Evolutionary conservation across 2,888 invertebrate species (phyloP).

Genomic region (Acanthosepion pharaonis): DNA sequence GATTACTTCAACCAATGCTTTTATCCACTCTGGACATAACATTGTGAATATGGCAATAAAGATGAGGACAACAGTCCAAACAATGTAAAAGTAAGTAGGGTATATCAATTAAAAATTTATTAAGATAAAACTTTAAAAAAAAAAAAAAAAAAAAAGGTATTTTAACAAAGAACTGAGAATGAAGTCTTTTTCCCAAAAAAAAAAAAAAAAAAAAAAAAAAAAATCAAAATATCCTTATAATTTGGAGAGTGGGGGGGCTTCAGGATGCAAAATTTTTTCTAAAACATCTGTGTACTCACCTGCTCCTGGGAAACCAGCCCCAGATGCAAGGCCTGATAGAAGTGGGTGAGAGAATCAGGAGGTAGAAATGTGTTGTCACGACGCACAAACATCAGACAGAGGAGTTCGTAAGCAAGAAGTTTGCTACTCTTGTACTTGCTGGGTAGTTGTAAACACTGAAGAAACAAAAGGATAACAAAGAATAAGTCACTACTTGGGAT

Average conservation of each 20-base stretch:
- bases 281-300: constrained; percentile 73
- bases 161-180: neutral
- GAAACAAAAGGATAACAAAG: constrained; percentile 51
- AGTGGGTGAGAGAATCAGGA: constrained; percentile 85
- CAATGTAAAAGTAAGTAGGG: too few relatives aligned
- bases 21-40: too few relatives aligned
- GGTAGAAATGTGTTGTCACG: constrained; percentile 84
- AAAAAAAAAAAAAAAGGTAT: neutral
- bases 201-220: neutral
- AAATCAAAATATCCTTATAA: too few relatives aligned
- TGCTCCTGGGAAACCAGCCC: constrained; percentile 80
- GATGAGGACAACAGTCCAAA: too few relatives aligned
- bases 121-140: neutral
- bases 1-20: too few relatives aligned
- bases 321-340: constrained; percentile 88
- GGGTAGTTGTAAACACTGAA: constrained; percentile 82
- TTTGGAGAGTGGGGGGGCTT: too few relatives aligned
- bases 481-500: too few relatives aligned
- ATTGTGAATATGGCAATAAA: too few relatives aligned
- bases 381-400: constrained; percentile 86
- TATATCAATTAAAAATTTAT: too few relatives aligned
- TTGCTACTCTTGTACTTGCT: constrained; percentile 85
- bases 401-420: constrained; percentile 87
- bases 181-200: neutral
- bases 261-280: too few relatives aligned